Evolutionary conservation across 2,888 invertebrate genomes (phyloP), one percentile per base, ranked within the genome.

Genomic region (Orthonevra nobilis): DNA sequence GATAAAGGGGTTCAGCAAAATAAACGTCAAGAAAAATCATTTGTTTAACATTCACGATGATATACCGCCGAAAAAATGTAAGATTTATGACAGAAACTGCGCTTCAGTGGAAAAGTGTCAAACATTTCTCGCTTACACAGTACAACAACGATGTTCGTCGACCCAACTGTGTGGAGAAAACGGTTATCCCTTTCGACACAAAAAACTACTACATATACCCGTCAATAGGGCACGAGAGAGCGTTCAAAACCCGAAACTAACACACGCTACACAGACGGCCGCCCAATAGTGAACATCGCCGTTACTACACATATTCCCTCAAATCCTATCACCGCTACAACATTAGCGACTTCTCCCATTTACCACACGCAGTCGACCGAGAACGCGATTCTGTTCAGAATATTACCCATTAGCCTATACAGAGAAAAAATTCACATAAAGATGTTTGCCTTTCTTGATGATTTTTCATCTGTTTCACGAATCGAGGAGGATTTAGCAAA

Each of bases 381-480:
- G 32, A 50, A 12, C 7, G 20, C 12, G 7, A 34, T 54, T 17
- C 28, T 64, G 9, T 73, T 73, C 14, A 56, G 38, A 17, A 17
- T 73, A 19, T 5, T 73, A 12, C 56, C 42, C n/a, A 56, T 73
- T 0, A 48, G 26, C 0, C 17, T 73, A 7, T 15, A 34, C 9
- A 42, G 48, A 9, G 19, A 36, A 5, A 7, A 9, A 0, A 54
- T 7, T 7, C 12, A 38, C 9, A 19, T 52, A 7, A n/a, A 64
- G 1, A 50, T 20, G 4, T 58, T 40, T 6, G 58, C 58, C 1
- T 46, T 73, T 28, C 34, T 58, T 9, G 56, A 73, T 19, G 58
- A 73, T 6, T 58, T 64, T 0, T 46, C 54, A 1, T 23, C 42
- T 1, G 20, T 7, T 12, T 44, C 60, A 7, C 5, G 19, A 3